Base-by-base conservation (phyloP, 2,113 vertebrate genomes). In the Rhinolophus sinicus region DNA sequence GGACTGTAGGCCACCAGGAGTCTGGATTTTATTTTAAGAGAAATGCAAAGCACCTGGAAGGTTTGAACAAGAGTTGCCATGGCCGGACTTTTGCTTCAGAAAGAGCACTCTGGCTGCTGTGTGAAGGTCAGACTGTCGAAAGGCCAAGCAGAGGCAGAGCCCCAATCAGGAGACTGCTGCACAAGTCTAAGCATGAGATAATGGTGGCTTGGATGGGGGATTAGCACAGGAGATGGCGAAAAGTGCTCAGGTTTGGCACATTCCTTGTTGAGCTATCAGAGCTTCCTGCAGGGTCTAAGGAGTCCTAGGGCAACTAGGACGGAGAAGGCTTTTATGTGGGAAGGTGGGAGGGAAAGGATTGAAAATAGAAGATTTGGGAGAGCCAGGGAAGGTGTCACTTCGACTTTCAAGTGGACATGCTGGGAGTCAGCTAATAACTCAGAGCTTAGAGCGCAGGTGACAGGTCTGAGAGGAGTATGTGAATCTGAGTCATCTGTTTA, bases 51-150 rank as follows among this genome's bases (percentile, higher is more conserved):
- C 60, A 83, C 33, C 24, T 47, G 24, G n/a, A 90, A 65, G 4
- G 16, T 44, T 52, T 93, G 67, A 75, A 94, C 50, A 50, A 81
- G 58, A 80, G 33, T 9, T 60, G 10, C 40, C 11, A 35, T 62
- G 40, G 6, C n/a, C 44, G 44, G 60, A 82, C 76, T 76, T 80
- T 52, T 35, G 33, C 81, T 90, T 78, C 28, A 86, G 38, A 87
- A 91, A 91, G 58, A 87, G n/a, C 69, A 54, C 28, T n/a, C 12
- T 96, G 84, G 70, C 35, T 76, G 64, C 40, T 89, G 78, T 60
- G 38, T 84, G 18, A 92, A 50, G 22, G 40, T 60, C 28, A 58
- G 62, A 62, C 9, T 28, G 8, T 30, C 67, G 11, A 94, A 4
- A 94, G 30, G 38, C 8, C 40, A 58, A 85, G 65, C 21, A 30